Evolutionary conservation across 2,797 vertebrate genomes (phyloP), one percentile per base, ranked within the genome.

Genomic region (Aulostomus chinensis): DNA sequence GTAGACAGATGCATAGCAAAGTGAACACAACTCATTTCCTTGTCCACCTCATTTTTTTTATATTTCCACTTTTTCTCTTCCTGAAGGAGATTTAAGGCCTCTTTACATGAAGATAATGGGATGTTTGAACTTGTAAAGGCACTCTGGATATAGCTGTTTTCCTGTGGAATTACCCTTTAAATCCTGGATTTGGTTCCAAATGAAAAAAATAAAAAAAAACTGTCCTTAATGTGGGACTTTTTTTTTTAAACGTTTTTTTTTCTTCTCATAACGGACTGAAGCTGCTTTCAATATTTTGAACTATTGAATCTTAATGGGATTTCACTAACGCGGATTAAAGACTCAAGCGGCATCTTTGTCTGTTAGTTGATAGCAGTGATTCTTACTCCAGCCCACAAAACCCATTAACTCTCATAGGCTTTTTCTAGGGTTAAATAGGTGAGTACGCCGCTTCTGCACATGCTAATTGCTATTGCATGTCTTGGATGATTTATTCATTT

Each of bases 121-220:
- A 85, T 83, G 78, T 60, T 59, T 65, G 67, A 76, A 50, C 26
- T 51, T 64, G 70, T 78, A 81, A 66, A 68, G 78, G 40, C 67
- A 28, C 73, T 84, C 68, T 86, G 87, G 88, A 90, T 87, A 41
- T 74, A 86, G 83, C 80, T 54, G 70, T 68, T 82, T 80, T 88
- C 75, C 83, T 71, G 78, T 85, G 86, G 89, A 90, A 85, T 87
- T 87, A 88, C 81, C 76, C 71, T 83, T 81, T 85, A 78, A 87
- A 78, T 78, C 78, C 73, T 69, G 87, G 83, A 87, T 86, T 80
- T 75, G 72, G 78, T 60, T 72, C 60, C 48, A 66, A 74, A 71
- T 45, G 46, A 81, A 61, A 78, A 60, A 54, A 68, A 69, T 67
- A 52, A 70, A 76, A 28, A 68, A 46, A 63, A 73, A 35, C 53